Percentiles rank a stretch among this genome's conserved stretches.
These are phyloP conservation scores for Harpalus rufipes DNA, from an alignment of 2,888 invertebrate genomes.

Conservation along the genomic window DNA sequence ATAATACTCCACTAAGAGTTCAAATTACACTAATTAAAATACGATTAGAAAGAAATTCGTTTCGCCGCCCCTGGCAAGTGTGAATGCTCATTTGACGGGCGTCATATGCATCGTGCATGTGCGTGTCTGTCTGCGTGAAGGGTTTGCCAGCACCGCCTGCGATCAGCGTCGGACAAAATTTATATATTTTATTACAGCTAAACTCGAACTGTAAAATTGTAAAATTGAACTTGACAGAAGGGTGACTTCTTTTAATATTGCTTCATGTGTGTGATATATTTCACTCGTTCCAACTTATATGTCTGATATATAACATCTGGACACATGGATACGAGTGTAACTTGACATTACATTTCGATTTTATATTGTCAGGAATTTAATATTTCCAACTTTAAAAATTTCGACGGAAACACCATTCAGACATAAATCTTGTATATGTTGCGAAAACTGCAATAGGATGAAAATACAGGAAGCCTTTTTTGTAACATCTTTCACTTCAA, in stretches of 20 bases:
- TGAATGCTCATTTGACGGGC: constrained; percentile 33
- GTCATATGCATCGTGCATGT: constrained; percentile 44
- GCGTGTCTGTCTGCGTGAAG: constrained; percentile 41
- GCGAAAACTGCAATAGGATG: not conserved
- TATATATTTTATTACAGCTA: constrained; percentile 65
- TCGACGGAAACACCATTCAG: not conserved
- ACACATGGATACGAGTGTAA: not conserved
- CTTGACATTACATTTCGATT: constrained; percentile 7
- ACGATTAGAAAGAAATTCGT: not conserved
- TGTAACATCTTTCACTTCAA: too few species aligned
- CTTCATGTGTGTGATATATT: constrained; percentile 71
- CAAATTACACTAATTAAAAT: too few species aligned
- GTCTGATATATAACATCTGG: constrained; percentile 29
- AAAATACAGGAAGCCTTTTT: not conserved
- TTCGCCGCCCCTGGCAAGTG: constrained; percentile 23
- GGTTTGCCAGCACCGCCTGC: constrained; percentile 55
- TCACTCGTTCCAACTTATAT: constrained; percentile 62
- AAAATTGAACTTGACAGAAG: constrained; percentile 68
- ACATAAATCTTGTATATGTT: not conserved
- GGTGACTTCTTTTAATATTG: constrained; percentile 72
- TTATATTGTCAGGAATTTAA: constrained; percentile 16
- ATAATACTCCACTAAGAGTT: not conserved
- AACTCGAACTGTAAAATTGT: constrained; percentile 54
- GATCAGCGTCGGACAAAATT: constrained; percentile 59
- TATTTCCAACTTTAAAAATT: not conserved